Base-by-base conservation (phyloP, 2,797 vertebrate species). In the Arctocebus calabarensis region DNA sequence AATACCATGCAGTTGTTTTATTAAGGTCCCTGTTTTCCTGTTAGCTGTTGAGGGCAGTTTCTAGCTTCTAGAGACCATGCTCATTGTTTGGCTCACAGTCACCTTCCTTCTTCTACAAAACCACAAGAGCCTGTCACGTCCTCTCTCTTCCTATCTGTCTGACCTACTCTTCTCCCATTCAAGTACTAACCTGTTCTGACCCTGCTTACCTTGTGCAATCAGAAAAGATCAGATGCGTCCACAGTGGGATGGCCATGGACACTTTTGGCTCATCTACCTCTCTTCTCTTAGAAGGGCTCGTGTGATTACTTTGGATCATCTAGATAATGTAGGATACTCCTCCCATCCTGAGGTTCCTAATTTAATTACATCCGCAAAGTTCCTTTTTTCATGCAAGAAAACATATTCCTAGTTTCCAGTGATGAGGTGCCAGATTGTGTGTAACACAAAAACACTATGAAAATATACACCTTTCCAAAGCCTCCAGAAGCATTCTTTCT, bases 321-420 rank as follows among this genome's bases (percentile, higher is more conserved):
- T 61, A 43, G 25, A 57, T 78, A 86, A 91, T 57, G 3, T 12
- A 86, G 40, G 9, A 91, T 83, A 61, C 86, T 43, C 25, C 29
- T 16, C 12, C 55, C n/a, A 62, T 66, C 5, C 32, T 64, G 59
- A 78, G 9, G 3, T 40, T 34, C 3, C 81, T 86, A 74, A 64
- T 52, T 88, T 93, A 70, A 89, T 57, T 81, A 95, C 7, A 59
- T 75, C 59, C 43, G 7, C 59, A 86, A 94, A 87, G 16, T 87
- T 5, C 10, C 2, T 74, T 90, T 34, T 71, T 22, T 59, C 22
- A 40, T 43, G 16, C 34, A 91, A 91, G 25, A 83, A 78, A 88
- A 92, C 4, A 81, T 27, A 91, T 9, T 84, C 25, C 40, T 1
- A 45, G 37, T 25, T 74, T 93, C 11, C 43, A 48, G 37, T 84